Evolutionary conservation across 2,113 vertebrate species (phyloP).

Genomic region (Cebidichthys violaceus): DNA sequence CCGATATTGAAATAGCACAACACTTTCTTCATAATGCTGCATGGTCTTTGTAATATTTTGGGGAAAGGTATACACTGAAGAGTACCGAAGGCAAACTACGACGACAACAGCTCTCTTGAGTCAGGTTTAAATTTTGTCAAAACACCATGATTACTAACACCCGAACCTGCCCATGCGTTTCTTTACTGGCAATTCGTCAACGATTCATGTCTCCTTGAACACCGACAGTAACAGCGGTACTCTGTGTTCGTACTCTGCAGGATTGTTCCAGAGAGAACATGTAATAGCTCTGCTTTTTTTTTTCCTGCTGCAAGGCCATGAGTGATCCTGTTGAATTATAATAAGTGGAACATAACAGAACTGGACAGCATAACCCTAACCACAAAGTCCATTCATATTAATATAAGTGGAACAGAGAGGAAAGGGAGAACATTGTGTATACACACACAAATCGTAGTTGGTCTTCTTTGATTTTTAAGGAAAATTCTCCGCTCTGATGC

Average conservation of each 20-base stretch:
- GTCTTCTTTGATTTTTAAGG: neutral
- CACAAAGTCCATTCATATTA: constrained; percentile 3
- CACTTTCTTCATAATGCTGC: neutral
- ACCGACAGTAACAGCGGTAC: neutral
- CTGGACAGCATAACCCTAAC: neutral
- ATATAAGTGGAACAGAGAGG: neutral
- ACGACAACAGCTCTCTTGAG: neutral
- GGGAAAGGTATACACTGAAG: neutral
- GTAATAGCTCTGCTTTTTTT: neutral
- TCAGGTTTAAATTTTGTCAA: neutral
- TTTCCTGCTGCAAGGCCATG: constrained; percentile 8
- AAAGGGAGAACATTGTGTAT: neutral
- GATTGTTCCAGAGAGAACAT: constrained; percentile 2
- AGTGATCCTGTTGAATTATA: constrained; percentile 1
- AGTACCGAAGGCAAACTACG: neutral
- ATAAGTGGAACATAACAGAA: constrained; percentile 1
- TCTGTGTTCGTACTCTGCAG: neutral
- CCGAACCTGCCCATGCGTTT: neutral
- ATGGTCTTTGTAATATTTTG: neutral
- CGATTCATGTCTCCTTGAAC: neutral
- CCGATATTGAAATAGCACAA: neutral
- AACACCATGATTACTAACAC: too few relatives aligned
- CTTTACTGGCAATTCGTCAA: neutral
- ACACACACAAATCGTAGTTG: constrained; percentile 2
- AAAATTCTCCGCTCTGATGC: constrained; percentile 13